These are phyloP conservation scores for Eupeodes latifasciatus DNA, from an alignment of 2,888 invertebrate genomes.

Conservation along the genomic window DNA sequence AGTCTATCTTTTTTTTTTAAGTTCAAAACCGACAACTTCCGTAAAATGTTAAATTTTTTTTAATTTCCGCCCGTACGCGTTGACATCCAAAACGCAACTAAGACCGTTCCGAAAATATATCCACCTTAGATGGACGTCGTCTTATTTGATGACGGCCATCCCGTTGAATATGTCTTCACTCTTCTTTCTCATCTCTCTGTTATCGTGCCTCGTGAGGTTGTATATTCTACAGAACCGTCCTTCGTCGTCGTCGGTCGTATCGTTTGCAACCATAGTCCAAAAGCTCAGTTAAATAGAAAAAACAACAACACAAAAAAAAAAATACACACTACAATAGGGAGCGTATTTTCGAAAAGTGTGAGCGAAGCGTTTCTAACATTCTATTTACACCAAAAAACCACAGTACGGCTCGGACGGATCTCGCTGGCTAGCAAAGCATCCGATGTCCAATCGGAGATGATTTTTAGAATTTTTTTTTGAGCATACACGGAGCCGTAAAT, in stretches of 20 bases:
- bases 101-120: constrained; percentile 81
- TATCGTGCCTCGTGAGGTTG: constrained; percentile 18
- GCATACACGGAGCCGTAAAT: constrained; percentile 26
- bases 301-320: constrained; percentile 1
- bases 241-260: constrained; percentile 61
- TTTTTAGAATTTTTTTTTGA: constrained; percentile 21
- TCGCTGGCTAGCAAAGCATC: constrained; percentile 38
- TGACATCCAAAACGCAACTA: constrained; percentile 84
- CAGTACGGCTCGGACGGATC: constrained; percentile 29
- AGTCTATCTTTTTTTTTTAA: constrained; percentile 6
- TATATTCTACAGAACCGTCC: constrained; percentile 54
- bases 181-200: constrained; percentile 39
- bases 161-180: constrained; percentile 51
- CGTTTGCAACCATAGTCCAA: constrained; percentile 44
- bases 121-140: constrained; percentile 83
- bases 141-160: constrained; percentile 55
- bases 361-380: constrained; percentile 63
- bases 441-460: constrained; percentile 59
- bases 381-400: constrained; percentile 62
- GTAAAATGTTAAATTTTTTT: constrained; percentile 5
- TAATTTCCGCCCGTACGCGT: constrained; percentile 80
- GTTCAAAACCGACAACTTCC: constrained; percentile 1
- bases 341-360: constrained; percentile 50
- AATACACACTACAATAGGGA: constrained; percentile 68
- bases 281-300: constrained; percentile 6